A percentile compares a stretch with the other conserved stretches of the same genome.
Evolutionary conservation across 2,888 invertebrate genomes (phyloP).

Genomic region (Gibbula magus): DNA sequence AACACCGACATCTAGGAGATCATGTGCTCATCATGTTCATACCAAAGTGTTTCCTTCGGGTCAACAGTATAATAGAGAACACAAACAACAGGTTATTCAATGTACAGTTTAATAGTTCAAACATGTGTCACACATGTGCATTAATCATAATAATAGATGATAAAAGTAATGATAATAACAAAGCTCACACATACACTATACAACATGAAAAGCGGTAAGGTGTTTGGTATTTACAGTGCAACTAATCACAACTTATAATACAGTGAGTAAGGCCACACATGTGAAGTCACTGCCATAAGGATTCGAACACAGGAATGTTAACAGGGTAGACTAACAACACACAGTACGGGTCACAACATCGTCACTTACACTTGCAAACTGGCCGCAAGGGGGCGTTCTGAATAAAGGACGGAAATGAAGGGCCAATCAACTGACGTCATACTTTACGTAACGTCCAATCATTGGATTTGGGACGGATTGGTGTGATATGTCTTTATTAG

Average conservation of each 20-base stretch:
- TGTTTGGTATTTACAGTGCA: conserved; percentile 1
- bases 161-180: too few relatives aligned
- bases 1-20: too few relatives aligned
- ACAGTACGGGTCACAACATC: not conserved
- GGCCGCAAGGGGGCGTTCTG: conserved; percentile 9
- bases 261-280: conserved; percentile 22
- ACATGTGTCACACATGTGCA: too few relatives aligned
- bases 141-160: too few relatives aligned
- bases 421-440: conserved; percentile 35
- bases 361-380: not conserved
- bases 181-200: too few relatives aligned
- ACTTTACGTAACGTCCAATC: conserved; percentile 13
- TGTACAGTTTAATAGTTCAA: too few relatives aligned
- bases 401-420: conserved; percentile 36
- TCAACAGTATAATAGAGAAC: too few relatives aligned
- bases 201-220: not conserved
- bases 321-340: conserved; percentile 2
- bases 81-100: too few relatives aligned
- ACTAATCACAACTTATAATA: conserved; percentile 10
- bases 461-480: conserved; percentile 24
- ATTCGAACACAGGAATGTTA: conserved; percentile 1
- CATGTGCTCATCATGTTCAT: too few relatives aligned
- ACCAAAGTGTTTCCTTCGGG: too few relatives aligned
- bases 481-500: not conserved
- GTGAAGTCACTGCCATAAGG: conserved; percentile 17